Conservation (phyloP, 2,888 invertebrate species). For the Hipparchia sbordonii region DNA sequence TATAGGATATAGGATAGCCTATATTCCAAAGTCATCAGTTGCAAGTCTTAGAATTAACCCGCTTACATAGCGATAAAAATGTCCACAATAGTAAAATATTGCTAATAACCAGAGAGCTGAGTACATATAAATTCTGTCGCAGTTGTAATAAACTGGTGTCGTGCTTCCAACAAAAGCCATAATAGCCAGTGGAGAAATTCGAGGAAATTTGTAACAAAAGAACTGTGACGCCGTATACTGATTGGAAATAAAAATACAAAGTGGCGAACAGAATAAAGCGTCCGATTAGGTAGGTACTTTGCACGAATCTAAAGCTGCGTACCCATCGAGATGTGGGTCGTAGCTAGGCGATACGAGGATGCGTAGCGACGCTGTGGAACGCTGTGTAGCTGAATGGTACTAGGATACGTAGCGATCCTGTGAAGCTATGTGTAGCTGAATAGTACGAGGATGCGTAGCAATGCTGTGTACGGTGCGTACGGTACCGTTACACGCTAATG, state of each 20-base stretch:
- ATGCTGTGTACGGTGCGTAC: too few relatives aligned
- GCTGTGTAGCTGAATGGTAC: too few relatives aligned
- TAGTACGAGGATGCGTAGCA: too few relatives aligned
- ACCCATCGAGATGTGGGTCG: too few relatives aligned
- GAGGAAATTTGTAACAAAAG: conserved; percentile 18
- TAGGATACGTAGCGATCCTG: too few relatives aligned
- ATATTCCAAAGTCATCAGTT: conserved; percentile 1
- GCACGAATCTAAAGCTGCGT: neutral
- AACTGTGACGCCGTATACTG: conserved; percentile 19
- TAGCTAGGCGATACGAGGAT: too few relatives aligned
- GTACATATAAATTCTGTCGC: conserved; percentile 25
- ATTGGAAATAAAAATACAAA: conserved; percentile 22
- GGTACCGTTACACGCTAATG: too few relatives aligned
- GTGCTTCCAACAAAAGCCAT: conserved; percentile 27
- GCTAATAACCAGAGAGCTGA: conserved; percentile 30
- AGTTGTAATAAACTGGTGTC: conserved; percentile 29
- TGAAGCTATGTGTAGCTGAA: too few relatives aligned
- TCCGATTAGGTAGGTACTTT: neutral
- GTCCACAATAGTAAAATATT: conserved; percentile 29
- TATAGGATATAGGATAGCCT: neutral
- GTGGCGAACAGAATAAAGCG: conserved; percentile 2
- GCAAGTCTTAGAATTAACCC: neutral
- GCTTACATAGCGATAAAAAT: conserved; percentile 25
- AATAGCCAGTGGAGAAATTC: conserved; percentile 24
- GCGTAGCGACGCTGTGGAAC: too few relatives aligned